Evolutionary conservation across 2,797 vertebrate species (phyloP).

Genomic region (Karalla daura): DNA sequence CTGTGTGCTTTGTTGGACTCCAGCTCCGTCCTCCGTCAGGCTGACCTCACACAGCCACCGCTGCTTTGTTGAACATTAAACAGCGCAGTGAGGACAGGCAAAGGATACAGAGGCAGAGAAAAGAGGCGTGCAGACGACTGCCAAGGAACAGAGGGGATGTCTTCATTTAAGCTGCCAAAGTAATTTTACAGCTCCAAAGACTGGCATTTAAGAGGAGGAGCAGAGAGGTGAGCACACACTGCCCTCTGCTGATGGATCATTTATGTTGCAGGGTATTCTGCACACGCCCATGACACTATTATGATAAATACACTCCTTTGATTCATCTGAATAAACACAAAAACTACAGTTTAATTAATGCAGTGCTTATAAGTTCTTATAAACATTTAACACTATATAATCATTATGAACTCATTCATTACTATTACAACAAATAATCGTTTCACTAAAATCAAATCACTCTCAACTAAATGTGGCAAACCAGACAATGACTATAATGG

Average conservation of each 20-base stretch:
- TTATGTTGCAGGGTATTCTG: not conserved
- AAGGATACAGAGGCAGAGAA: constrained; percentile 54
- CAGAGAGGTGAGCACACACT: constrained; percentile 43
- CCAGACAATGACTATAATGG: not conserved
- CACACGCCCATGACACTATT: not conserved
- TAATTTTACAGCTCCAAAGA: constrained; percentile 65
- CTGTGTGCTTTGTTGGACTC: constrained; percentile 38
- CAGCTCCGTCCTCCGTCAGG: constrained; percentile 41
- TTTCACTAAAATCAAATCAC: not conserved
- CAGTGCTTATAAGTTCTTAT: not conserved
- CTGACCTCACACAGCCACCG: constrained; percentile 16
- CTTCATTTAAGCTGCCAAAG: constrained; percentile 69
- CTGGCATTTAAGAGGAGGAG: constrained; percentile 18
- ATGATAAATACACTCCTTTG: not conserved
- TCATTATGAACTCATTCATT: not conserved
- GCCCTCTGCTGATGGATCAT: constrained; percentile 72
- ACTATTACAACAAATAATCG: not conserved
- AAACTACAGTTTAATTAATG: not conserved
- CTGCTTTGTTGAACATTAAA: constrained; percentile 46
- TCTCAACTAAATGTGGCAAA: not conserved
- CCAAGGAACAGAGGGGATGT: constrained; percentile 56
- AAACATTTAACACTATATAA: not conserved
- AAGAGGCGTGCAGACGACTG: constrained; percentile 61
- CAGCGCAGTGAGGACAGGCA: constrained; percentile 33
- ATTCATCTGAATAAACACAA: not conserved